Conservation (phyloP, 2,113 vertebrate genomes). For the Myrmecophaga tridactyla region DNA sequence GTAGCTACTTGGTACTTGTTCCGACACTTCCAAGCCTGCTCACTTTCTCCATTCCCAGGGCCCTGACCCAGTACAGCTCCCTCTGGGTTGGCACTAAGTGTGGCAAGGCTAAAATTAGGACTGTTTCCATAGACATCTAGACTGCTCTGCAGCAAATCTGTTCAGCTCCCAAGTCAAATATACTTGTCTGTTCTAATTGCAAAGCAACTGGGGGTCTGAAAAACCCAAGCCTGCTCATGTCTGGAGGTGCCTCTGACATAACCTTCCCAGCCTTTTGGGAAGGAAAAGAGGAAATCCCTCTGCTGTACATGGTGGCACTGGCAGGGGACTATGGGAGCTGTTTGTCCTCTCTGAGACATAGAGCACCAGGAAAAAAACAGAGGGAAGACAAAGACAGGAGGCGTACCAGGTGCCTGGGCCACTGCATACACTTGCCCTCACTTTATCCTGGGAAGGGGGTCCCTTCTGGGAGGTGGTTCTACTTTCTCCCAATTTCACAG, state of each 20-base stretch:
- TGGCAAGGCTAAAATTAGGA: constrained; percentile 72
- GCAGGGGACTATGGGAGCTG: background rate
- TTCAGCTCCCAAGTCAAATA: constrained; percentile 35
- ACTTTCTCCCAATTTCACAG: too few species aligned
- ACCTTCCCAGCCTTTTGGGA: background rate
- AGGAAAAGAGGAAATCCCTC: background rate
- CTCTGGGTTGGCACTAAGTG: constrained; percentile 35
- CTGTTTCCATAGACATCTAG: constrained; percentile 69
- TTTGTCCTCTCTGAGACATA: background rate
- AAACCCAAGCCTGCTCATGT: background rate
- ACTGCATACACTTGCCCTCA: fast-evolving
- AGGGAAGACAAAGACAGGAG: background rate
- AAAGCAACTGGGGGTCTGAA: background rate
- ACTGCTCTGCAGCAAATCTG: constrained; percentile 52
- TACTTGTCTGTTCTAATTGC: constrained; percentile 13
- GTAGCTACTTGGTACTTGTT: background rate
- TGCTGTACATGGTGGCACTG: too few species aligned
- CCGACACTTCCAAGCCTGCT: background rate
- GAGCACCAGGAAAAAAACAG: background rate
- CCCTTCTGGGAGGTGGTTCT: background rate
- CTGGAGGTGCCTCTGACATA: background rate
- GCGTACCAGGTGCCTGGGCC: fast-evolving
- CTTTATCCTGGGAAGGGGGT: too few species aligned
- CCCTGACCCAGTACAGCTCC: constrained; percentile 57
- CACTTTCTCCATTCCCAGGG: constrained; percentile 24